phyloP scores from a whole-genome alignment of 2,888 invertebrate species.

The Philereme transversata region DNA sequence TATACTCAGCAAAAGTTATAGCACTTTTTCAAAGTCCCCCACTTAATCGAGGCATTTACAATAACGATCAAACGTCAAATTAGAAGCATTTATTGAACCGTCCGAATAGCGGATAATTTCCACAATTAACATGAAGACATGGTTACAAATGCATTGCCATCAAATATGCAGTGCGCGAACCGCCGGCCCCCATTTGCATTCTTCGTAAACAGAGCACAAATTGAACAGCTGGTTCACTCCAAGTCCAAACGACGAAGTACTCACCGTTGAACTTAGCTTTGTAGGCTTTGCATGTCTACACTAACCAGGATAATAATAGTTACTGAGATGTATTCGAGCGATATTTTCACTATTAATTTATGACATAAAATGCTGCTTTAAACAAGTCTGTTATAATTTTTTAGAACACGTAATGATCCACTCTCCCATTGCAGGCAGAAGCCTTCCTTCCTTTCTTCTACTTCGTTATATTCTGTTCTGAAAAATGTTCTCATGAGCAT shows the following conservation, averaged over 20 bases:
- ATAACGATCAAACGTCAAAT: constrained; percentile 16
- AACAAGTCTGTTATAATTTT: too few species aligned
- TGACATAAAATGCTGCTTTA: too few species aligned
- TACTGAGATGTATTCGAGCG: too few species aligned
- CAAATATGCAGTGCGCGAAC: constrained; percentile 60
- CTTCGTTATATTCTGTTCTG: too few species aligned
- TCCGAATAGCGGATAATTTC: constrained; percentile 56
- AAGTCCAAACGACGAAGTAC: not conserved
- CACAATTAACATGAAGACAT: constrained; percentile 65
- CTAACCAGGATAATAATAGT: too few species aligned
- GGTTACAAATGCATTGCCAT: constrained; percentile 65
- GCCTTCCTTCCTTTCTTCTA: too few species aligned
- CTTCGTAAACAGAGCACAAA: constrained; percentile 28
- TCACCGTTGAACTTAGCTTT: too few species aligned
- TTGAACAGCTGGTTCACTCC: not conserved
- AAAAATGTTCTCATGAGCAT: too few species aligned
- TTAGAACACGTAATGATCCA: too few species aligned
- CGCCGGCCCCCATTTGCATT: constrained; percentile 49
- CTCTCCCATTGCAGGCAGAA: too few species aligned
- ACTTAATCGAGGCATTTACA: constrained; percentile 21
- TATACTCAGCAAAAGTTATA: too few species aligned
- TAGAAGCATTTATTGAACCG: constrained; percentile 52
- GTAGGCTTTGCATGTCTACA: not conserved
- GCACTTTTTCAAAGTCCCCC: not conserved
- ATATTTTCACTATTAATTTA: too few species aligned